Percentiles rank a stretch among this genome's conserved stretches.
phyloP scores from a whole-genome alignment of 2,888 invertebrate species.

The Gortyna flavago region DNA sequence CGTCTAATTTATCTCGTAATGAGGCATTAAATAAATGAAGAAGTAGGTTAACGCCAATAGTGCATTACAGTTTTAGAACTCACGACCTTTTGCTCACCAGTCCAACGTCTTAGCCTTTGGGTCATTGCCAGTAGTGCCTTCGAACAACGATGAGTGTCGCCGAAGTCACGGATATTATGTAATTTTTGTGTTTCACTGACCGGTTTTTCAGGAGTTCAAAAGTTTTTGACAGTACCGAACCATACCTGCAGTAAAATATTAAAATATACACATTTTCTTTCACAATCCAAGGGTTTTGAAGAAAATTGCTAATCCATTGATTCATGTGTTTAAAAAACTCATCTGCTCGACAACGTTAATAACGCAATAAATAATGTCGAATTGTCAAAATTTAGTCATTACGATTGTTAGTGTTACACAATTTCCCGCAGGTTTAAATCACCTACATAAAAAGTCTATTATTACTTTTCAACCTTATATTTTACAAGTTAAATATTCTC shows the following conservation, averaged over 20 bases:
- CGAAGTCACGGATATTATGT: neutral
- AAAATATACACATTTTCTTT: neutral
- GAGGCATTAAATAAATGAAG: neutral
- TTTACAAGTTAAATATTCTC: neutral
- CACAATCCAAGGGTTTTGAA: too few relatives aligned
- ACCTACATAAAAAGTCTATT: neutral
- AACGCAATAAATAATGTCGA: neutral
- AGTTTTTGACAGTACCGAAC: neutral
- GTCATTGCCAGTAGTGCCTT: neutral
- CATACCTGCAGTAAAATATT: too few relatives aligned
- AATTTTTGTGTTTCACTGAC: neutral
- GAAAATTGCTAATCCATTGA: too few relatives aligned
- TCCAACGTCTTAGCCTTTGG: neutral
- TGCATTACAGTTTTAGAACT: neutral
- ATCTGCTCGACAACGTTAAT: neutral
- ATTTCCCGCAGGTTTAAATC: neutral
- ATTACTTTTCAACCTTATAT: neutral
- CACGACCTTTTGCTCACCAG: neutral
- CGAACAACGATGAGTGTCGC: neutral
- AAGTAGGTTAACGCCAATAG: neutral
- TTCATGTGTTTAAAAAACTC: neutral
- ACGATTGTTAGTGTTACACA: neutral
- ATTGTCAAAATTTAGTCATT: neutral
- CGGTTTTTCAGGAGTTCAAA: too few relatives aligned
- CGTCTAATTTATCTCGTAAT: neutral